A percentile compares a stretch with the other conserved stretches of the same genome.
These are phyloP conservation scores for Labrus mixtus DNA, from an alignment of 2,113 vertebrate species.

Conservation along the genomic window DNA sequence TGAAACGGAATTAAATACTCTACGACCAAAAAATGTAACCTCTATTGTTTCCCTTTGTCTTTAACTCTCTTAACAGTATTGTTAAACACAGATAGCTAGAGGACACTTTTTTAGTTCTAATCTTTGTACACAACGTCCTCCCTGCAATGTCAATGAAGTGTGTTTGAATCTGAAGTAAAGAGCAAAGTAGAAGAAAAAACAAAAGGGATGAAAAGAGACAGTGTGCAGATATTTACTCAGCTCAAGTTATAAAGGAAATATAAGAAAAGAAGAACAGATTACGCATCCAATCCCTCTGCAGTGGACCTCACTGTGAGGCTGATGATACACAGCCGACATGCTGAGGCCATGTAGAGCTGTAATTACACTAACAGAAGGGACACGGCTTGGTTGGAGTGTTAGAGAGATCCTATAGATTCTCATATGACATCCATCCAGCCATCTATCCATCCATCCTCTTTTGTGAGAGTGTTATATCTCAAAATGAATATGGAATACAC, in stretches of 20 bases:
- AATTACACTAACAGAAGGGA: constrained; percentile 56
- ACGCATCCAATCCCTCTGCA: constrained; percentile 45
- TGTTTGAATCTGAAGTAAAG: neutral
- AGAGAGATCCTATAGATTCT: constrained; percentile 8
- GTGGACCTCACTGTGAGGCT: constrained; percentile 47
- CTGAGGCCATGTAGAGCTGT: constrained; percentile 46
- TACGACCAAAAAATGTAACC: too few species aligned
- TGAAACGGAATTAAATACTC: too few species aligned
- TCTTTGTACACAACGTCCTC: too few species aligned
- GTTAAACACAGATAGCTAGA: too few species aligned
- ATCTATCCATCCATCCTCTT: neutral
- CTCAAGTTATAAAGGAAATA: constrained; percentile 17
- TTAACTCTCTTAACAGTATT: too few species aligned
- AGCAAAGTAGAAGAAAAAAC: too few species aligned
- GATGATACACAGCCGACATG: constrained; percentile 54
- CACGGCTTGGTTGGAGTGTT: constrained; percentile 15
- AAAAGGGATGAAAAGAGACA: neutral
- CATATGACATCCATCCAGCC: neutral
- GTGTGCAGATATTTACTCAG: neutral
- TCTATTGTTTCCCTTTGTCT: too few species aligned
- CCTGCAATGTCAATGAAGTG: neutral
- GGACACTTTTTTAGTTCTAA: too few species aligned
- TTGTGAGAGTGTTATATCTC: neutral
- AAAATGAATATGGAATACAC: constrained; percentile 19
- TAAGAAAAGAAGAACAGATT: constrained; percentile 40